phyloP scores from a whole-genome alignment of 2,888 invertebrate species.

The Drosophila paranaensis region DNA sequence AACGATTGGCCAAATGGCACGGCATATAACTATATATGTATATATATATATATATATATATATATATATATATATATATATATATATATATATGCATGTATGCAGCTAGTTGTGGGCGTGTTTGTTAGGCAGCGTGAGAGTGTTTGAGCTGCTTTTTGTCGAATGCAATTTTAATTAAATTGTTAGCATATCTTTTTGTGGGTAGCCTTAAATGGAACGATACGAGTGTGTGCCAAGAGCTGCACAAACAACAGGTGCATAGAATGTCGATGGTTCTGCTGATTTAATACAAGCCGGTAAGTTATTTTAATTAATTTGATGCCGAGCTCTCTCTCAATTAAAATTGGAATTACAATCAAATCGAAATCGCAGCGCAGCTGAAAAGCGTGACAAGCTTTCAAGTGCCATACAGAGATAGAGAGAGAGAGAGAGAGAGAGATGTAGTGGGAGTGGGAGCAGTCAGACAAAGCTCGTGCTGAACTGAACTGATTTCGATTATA shows the following conservation, averaged over 20 bases:
- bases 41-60: too few relatives aligned
- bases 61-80: too few relatives aligned
- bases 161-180: conserved; percentile 69
- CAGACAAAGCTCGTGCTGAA: background rate
- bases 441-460: background rate
- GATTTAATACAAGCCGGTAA: conserved; percentile 37
- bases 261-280: conserved; percentile 28
- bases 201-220: conserved; percentile 61
- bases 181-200: conserved; percentile 55
- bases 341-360: conserved; percentile 64
- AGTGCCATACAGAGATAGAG: background rate
- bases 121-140: conserved; percentile 3
- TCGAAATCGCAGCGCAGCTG: conserved; percentile 41
- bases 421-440: too few relatives aligned
- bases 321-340: conserved; percentile 36
- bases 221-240: conserved; percentile 46
- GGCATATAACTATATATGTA: background rate
- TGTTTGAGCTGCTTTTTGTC: conserved; percentile 25
- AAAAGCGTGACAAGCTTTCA: conserved; percentile 25
- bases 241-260: conserved; percentile 37
- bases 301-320: conserved; percentile 75
- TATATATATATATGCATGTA: too few relatives aligned
- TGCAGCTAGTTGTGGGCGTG: background rate
- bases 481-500: conserved; percentile 46
- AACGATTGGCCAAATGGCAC: conserved; percentile 37